Base-by-base conservation (phyloP, 2,888 invertebrate genomes). In the Pristionchus japonicus region DNA sequence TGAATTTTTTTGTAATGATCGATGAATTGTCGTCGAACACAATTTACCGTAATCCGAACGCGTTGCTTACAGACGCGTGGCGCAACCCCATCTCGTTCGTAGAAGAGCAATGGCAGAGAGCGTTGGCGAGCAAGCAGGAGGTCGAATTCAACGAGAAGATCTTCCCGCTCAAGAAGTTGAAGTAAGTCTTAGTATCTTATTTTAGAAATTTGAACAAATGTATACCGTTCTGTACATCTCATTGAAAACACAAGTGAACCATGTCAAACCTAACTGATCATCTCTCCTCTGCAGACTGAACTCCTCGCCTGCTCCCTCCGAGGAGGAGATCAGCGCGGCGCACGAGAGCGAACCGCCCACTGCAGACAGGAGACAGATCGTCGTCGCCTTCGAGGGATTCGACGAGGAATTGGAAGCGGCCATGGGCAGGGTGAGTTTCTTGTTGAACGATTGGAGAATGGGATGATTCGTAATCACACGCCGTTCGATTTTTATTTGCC, bases 51-150 rank as follows among this genome's bases (percentile, higher is more conserved):
- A n/a, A n/a, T n/a, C n/a, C n/a, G n/a, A n/a, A n/a, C n/a, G n/a
- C n/a, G n/a, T 9, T 61, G 7, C n/a, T 88, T 67, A 40, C 74
- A 93, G 93, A 61, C 34, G 88, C 92, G 15, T 93, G 93, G 93
- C 91, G 89, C 40, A 27, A 57, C 4, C 91, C 91, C 20, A 89
- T 93, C 23, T 83, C 90, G 27, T 80, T 93, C 37, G 83, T 80
- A 15, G 90, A 90, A 13, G 91, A 92, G 23, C 84, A 88, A 11
- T 89, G 90, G 64, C 74, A 89, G 7, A 88, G 89, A 27, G 92
- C 91, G 0, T 27, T 87, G 20, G 88, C 90, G 52, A 61, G 87
- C 15, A 86, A 90, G n/a, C 77, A 89, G 27, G 64, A 82, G 43
- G 40, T 92, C 3, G 67, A 87, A 7, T 84, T 82, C n/a, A 92